phyloP scores from a whole-genome alignment of 2,113 vertebrate genomes.

The Phyllopteryx taeniolatus region DNA sequence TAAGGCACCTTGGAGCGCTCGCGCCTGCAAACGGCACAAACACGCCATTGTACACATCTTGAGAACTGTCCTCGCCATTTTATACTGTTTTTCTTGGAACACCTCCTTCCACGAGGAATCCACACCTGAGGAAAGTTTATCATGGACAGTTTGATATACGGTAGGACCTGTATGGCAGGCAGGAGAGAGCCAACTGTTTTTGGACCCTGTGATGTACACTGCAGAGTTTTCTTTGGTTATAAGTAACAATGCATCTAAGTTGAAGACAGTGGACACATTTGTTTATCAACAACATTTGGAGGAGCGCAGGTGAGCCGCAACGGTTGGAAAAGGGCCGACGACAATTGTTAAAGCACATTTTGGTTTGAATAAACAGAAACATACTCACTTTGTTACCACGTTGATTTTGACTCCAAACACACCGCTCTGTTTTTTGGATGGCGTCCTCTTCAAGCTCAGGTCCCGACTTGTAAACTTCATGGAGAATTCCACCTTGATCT shows the following conservation, averaged over 20 bases:
- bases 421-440: slow-evolving; percentile 95
- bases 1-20: slow-evolving; percentile 99
- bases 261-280: too few species aligned
- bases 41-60: not conserved
- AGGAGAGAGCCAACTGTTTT: not conserved
- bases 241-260: not conserved
- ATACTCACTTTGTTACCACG: slow-evolving; percentile 90
- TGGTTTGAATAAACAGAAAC: not conserved
- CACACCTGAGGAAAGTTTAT: too few species aligned
- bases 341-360: not conserved
- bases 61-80: not conserved
- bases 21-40: slow-evolving; percentile 70
- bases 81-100: not conserved
- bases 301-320: too few species aligned
- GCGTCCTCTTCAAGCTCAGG: slow-evolving; percentile 95
- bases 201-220: not conserved
- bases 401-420: slow-evolving; percentile 99
- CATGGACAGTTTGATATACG: not conserved
- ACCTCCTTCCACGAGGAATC: not conserved
- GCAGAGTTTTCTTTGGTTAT: not conserved
- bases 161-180: too few species aligned
- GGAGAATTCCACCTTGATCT: slow-evolving; percentile 96
- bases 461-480: slow-evolving; percentile 99
- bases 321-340: too few species aligned
- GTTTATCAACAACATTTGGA: not conserved